These are phyloP conservation scores for Scolanthus callimorphus DNA, from an alignment of 92 coral and sea anemone species.

Conservation along the genomic window DNA sequence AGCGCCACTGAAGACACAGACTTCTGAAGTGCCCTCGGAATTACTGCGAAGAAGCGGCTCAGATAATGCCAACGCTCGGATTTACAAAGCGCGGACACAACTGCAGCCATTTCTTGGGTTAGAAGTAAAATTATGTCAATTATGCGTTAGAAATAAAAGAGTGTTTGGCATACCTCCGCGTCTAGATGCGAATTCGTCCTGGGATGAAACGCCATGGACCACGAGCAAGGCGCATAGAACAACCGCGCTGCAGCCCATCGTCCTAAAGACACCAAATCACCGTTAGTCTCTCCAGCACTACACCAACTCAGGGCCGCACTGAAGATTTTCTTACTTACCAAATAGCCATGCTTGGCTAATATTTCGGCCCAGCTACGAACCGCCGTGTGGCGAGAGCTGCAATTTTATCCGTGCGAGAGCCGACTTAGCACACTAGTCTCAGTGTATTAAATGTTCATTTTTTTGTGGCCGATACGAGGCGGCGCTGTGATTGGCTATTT, in stretches of 20 bases:
- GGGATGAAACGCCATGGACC: slow-evolving; percentile 77
- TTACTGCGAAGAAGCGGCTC: neutral
- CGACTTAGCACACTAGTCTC: slow-evolving; percentile 74
- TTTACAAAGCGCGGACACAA: neutral
- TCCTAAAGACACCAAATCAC: slow-evolving; percentile 37
- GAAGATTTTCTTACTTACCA: slow-evolving; percentile 46
- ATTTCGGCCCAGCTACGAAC: slow-evolving; percentile 92
- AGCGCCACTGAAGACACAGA: too few relatives aligned
- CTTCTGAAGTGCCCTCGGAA: too few relatives aligned
- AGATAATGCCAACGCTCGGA: neutral
- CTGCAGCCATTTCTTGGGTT: slow-evolving; percentile 5
- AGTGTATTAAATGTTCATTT: slow-evolving; percentile 57
- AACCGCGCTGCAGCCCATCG: slow-evolving; percentile 60
- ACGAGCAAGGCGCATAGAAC: slow-evolving; percentile 52
- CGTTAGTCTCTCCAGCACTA: neutral
- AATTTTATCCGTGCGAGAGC: slow-evolving; percentile 70
- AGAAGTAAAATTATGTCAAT: neutral
- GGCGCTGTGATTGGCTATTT: slow-evolving; percentile 18
- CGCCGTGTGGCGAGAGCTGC: slow-evolving; percentile 66
- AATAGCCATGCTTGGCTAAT: slow-evolving; percentile 80
- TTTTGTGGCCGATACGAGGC: slow-evolving; percentile 50
- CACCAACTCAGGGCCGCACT: neutral
- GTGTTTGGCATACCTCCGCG: slow-evolving; percentile 31
- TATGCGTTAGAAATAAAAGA: neutral
- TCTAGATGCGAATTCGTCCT: slow-evolving; percentile 68